A percentile compares a stretch with the other conserved stretches of the same genome.
phyloP scores from a whole-genome alignment of 2,888 invertebrate species.

The Monochamus alternatus region DNA sequence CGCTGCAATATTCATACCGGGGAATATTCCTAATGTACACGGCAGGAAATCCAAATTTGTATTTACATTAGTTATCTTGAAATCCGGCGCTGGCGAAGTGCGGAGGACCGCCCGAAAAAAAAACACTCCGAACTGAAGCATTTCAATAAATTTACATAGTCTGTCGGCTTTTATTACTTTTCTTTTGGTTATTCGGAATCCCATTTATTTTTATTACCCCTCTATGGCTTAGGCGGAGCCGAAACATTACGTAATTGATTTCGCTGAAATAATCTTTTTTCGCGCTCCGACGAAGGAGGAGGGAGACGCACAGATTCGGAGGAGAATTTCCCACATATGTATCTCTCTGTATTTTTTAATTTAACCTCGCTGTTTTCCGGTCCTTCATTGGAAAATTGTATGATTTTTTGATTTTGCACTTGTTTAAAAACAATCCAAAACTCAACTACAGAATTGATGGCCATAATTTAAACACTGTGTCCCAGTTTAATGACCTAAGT shows the following conservation, averaged over 20 bases:
- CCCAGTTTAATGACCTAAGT: no score
- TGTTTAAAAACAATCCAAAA: no score
- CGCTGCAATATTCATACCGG: constrained; percentile 58
- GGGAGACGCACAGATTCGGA: no score
- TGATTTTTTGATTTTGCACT: no score
- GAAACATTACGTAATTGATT: constrained; percentile 56
- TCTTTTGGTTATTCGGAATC: constrained; percentile 55
- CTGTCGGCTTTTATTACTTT: constrained; percentile 59
- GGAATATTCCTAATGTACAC: constrained; percentile 56
- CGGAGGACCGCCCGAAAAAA: neutral
- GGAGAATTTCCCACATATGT: no score
- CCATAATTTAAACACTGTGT: no score
- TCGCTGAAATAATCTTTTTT: constrained; percentile 29
- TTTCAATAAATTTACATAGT: constrained; percentile 66
- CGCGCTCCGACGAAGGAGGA: neutral
- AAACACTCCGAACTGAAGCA: constrained; percentile 52
- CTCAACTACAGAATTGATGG: no score
- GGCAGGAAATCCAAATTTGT: constrained; percentile 62
- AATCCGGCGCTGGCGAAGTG: constrained; percentile 54
- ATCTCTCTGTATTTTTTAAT: no score
- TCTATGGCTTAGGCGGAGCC: constrained; percentile 43
- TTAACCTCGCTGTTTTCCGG: no score
- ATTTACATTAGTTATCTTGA: constrained; percentile 66
- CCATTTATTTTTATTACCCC: constrained; percentile 58
- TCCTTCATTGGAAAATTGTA: no score